These are phyloP conservation scores for Zelleria hepariella DNA, from an alignment of 2,888 invertebrate genomes.

Conservation along the genomic window DNA sequence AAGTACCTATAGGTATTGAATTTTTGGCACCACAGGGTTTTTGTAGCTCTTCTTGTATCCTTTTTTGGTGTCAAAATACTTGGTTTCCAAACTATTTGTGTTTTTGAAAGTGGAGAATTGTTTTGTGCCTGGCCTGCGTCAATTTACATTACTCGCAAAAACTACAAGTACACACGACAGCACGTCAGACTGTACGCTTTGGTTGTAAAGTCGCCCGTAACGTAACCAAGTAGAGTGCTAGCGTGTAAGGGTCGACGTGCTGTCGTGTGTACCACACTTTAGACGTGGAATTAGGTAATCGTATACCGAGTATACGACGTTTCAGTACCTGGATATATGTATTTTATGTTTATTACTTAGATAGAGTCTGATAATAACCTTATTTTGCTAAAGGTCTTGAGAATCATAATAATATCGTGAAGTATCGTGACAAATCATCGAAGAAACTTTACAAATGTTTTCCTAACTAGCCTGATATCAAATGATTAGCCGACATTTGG, in stretches of 20 bases:
- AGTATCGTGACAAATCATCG: background rate
- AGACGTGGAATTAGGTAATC: background rate
- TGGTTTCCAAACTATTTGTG: too few relatives aligned
- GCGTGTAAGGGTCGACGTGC: background rate
- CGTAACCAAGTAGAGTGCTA: background rate
- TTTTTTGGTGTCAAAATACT: too few relatives aligned
- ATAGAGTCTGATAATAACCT: too few relatives aligned
- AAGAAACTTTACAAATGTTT: background rate
- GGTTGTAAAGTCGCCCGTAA: background rate
- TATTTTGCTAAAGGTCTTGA: background rate
- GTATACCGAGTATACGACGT: background rate
- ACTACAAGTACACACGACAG: background rate
- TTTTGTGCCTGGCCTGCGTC: too few relatives aligned
- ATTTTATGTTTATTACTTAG: background rate
- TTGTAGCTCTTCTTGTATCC: too few relatives aligned
- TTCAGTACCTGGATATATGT: background rate
- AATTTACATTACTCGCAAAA: too few relatives aligned
- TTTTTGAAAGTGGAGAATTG: too few relatives aligned
- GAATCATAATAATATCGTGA: background rate
- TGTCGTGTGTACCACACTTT: background rate
- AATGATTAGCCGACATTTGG: background rate
- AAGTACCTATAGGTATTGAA: too few relatives aligned
- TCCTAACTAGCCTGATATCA: background rate
- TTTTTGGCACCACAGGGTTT: too few relatives aligned
- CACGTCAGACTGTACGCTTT: background rate